These are phyloP conservation scores for Agrilus planipennis DNA, from an alignment of 1,140 invertebrate genomes.

Conservation along the genomic window DNA sequence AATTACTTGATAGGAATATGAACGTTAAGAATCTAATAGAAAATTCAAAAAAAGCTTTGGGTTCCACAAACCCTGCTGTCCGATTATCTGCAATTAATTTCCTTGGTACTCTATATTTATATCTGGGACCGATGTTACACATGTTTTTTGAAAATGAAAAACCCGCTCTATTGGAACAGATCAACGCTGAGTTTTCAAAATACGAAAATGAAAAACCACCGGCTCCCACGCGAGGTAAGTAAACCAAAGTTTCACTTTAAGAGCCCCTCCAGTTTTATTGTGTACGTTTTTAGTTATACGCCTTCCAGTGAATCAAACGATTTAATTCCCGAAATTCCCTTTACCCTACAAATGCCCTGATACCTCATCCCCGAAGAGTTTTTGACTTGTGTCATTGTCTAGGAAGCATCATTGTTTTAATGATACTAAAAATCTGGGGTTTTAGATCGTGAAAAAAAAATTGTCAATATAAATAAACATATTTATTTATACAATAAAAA, in stretches of 20 bases:
- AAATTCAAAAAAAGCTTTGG: constrained; percentile 69
- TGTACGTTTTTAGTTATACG: background rate
- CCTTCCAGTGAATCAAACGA: too few species aligned
- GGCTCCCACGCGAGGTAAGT: constrained; percentile 52
- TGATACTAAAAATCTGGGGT: too few species aligned
- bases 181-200: constrained; percentile 80
- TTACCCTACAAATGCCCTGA: too few species aligned
- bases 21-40: constrained; percentile 70
- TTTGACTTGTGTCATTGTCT: too few species aligned
- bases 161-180: constrained; percentile 69
- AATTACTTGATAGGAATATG: constrained; percentile 42
- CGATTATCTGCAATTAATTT: constrained; percentile 58
- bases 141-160: constrained; percentile 82
- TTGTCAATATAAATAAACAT: too few species aligned
- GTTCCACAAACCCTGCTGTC: constrained; percentile 73
- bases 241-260: too few species aligned
- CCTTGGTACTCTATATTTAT: constrained; percentile 63
- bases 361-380: too few species aligned
- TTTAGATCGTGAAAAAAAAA: too few species aligned
- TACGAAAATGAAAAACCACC: constrained; percentile 57
- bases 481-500: too few species aligned
- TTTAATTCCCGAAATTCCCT: too few species aligned
- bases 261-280: constrained; percentile 1
- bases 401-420: too few species aligned
- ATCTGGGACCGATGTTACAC: constrained; percentile 62